Base-by-base conservation (phyloP, 1,140 invertebrate genomes). In the Halesus radiatus region DNA sequence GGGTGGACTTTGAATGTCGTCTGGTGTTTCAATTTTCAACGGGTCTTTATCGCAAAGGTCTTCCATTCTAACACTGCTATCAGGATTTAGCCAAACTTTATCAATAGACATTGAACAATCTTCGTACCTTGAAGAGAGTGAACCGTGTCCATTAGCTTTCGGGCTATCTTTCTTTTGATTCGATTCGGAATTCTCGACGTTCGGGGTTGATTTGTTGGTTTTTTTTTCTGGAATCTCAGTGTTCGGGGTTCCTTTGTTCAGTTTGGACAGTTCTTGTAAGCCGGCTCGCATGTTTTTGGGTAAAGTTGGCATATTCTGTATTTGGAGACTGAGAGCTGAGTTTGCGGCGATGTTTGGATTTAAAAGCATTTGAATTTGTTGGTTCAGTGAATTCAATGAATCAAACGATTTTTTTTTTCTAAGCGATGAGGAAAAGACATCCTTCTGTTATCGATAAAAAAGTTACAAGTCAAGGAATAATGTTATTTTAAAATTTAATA, bases 281-380 rank as follows among this genome's bases (percentile, higher is more conserved):
- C 73, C 53, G 10, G 23, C 68, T 18, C 66, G 20, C 10, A 52
- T 52, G 26, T 72, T 72, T 72, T 53, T 72, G 15, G 45, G 20
- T 26, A 72, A 52, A 22, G 10, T 23, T 20, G 68, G 37, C 45
- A 53, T 52, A 53, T 68, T 79, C 16, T 70, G 64, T 20, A 72
- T 52, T 45, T 78, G 32, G 1, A 73, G 20, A 16, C 37, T 73
- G 29, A 81, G 18, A n/a, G 13, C 15, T 18, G 37, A 53, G 68
- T 18, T 72, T 20, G 20, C 26, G 18, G 52, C 52, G 20, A 72
- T 32, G 23, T 32, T 78, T 2, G 66, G 75, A 70, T 76, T 75
- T 23, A 80, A 26, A 15, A 83, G 70, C 16, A 70, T 64, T 29
- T 78, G 78, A 52, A 83, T 79, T 70, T 83, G 81, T 18, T 80